These are phyloP conservation scores for Leptinotarsa juncta DNA, from an alignment of 2,888 invertebrate species.

Conservation along the genomic window DNA sequence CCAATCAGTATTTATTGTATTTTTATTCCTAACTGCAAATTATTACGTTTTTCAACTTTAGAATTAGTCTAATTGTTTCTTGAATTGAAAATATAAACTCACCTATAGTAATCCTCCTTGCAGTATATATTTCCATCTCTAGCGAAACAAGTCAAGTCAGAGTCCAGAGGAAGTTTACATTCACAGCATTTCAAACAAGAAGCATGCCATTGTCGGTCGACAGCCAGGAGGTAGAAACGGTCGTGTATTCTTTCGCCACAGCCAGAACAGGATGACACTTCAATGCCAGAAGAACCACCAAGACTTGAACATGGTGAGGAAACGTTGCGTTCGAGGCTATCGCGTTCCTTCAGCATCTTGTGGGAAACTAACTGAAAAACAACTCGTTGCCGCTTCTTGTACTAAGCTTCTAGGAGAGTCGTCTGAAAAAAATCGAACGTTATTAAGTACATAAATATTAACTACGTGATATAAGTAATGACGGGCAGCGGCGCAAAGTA, in stretches of 20 bases:
- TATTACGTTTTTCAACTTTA: too few species aligned
- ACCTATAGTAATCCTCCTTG: conserved; percentile 96
- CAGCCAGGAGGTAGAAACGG: conserved; percentile 79
- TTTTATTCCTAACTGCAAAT: too few species aligned
- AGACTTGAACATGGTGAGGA: conserved; percentile 65
- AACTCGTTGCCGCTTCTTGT: conserved; percentile 2
- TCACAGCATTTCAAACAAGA: conserved; percentile 86
- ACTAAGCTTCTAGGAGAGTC: conserved; percentile 15
- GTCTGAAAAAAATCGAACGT: conserved; percentile 18
- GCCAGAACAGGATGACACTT: conserved; percentile 70
- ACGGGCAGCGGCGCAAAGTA: conserved; percentile 7
- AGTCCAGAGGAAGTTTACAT: conserved; percentile 85
- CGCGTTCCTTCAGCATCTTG: conserved; percentile 77
- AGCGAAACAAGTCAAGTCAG: conserved; percentile 89
- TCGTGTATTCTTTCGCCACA: conserved; percentile 74
- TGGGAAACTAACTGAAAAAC: conserved; percentile 6
- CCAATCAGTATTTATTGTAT: too few species aligned
- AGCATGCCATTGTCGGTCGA: conserved; percentile 91
- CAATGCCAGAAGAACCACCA: conserved; percentile 60
- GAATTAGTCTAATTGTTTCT: too few species aligned
- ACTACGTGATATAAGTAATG: background rate
- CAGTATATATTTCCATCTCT: conserved; percentile 92
- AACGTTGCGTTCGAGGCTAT: conserved; percentile 69
- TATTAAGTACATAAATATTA: conserved; percentile 13
- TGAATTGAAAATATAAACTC: conserved; percentile 47